A percentile compares a stretch with the other conserved stretches of the same genome.
These are phyloP conservation scores for Aythya baeri DNA, from an alignment of 2,113 vertebrate genomes.

Conservation along the genomic window DNA sequence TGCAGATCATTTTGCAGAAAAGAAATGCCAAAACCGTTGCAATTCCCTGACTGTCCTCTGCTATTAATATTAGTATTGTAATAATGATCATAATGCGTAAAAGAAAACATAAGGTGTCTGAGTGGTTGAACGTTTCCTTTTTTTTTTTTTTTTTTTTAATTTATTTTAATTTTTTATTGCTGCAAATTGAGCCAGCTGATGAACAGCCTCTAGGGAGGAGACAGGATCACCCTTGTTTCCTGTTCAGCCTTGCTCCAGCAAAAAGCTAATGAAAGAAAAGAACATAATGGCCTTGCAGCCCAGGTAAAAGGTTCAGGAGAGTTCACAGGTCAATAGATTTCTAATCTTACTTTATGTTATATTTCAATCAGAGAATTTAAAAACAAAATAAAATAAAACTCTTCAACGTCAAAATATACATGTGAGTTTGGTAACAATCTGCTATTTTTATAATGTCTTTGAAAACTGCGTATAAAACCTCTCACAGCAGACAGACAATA, in stretches of 20 bases:
- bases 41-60: not conserved
- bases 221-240: slow-evolving; percentile 76
- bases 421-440: not conserved
- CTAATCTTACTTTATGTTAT: slow-evolving; percentile 58
- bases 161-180: slow-evolving; percentile 68
- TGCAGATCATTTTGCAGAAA: not conserved
- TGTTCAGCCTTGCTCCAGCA: slow-evolving; percentile 85
- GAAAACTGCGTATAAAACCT: slow-evolving; percentile 4
- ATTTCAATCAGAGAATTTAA: slow-evolving; percentile 48
- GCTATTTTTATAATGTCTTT: not conserved
- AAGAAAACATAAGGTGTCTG: slow-evolving; percentile 31
- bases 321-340: slow-evolving; percentile 77
- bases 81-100: not conserved
- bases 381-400: not conserved
- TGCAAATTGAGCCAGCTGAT: slow-evolving; percentile 91
- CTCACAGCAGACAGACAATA: not conserved
- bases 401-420: not conserved
- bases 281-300: slow-evolving; percentile 84
- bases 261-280: slow-evolving; percentile 90
- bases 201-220: slow-evolving; percentile 85
- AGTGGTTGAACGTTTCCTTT: not conserved
- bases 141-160: not conserved
- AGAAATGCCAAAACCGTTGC: not conserved
- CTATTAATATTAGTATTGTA: not conserved
- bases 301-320: slow-evolving; percentile 82